Base-by-base conservation (phyloP, 2,888 invertebrate genomes). In the Sthenelais limicola region DNA sequence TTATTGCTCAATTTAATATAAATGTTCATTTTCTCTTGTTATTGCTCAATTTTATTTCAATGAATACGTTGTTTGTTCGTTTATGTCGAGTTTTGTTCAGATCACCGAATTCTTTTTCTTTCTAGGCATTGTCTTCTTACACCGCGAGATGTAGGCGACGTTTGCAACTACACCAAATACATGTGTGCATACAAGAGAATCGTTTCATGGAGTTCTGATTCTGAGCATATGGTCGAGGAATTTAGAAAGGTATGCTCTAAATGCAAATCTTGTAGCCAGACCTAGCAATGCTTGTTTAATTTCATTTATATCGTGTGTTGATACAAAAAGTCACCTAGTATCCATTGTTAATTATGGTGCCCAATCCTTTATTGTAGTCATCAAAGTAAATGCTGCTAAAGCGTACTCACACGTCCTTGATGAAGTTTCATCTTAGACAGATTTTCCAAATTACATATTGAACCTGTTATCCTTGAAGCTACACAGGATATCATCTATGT, bases 151-250 rank as follows among this genome's bases (percentile, higher is more conserved):
- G 58, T 58, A n/a, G 21, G n/a, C 3, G 4, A 5, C 15, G 26
- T 9, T 5, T 24, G 32, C 0, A 35, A 26, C 26, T 71, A 72
- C 72, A 72, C 72, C 0, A 72, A 72, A 56, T 72, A 72, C 33
- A 56, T 72, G 52, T 48, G 43, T 1, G 24, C 68, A 3, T 24
- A 33, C 7, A 21, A 56, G 54, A 43, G 54, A 21, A 15, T 62
- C 1, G 24, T 38, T 9, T 9, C n/a, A 49, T 7, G 24, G 24
- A 5, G 24, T 24, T 49, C 9, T 5, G 5, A n/a, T 49, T 49
- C 4, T 49, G 5, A 9, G n/a, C 49, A 7, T 5, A 49, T 21
- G 5, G 49, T 49, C 24, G 5, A 21, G 49, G 5, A 18, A 49
- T 4, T 49, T 49, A 18, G 9, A 4, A 49, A 49, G n/a, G n/a